Evolutionary conservation across 2,797 vertebrate genomes (phyloP).

Genomic region (Malurus splendens): DNA sequence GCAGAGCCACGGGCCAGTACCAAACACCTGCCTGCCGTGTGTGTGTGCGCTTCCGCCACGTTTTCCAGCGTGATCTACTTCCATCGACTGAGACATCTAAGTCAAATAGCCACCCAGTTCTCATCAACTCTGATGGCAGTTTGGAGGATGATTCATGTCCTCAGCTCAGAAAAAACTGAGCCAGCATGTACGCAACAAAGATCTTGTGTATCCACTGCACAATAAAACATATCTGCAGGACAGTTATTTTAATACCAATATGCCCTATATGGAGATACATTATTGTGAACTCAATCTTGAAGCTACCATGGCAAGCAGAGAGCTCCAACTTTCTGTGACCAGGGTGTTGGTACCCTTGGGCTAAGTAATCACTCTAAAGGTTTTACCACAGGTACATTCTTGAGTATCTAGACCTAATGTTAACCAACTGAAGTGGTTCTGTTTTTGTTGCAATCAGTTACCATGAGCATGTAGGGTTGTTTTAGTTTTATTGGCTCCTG

Average conservation of each 20-base stretch:
- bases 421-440: background rate
- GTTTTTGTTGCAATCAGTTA: background rate
- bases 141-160: background rate
- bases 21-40: fast-evolving
- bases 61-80: background rate
- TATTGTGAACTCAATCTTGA: background rate
- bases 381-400: background rate
- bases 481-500: background rate
- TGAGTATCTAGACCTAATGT: background rate
- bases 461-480: background rate
- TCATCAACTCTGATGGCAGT: background rate
- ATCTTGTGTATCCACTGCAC: background rate
- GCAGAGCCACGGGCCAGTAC: background rate
- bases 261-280: background rate
- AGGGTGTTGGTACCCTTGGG: background rate
- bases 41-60: background rate
- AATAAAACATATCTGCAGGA: slow-evolving; percentile 11
- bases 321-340: background rate
- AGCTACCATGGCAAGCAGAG: background rate
- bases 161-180: slow-evolving; percentile 38
- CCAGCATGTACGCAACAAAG: background rate
- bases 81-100: background rate
- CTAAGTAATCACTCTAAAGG: background rate
- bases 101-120: background rate
- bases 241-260: slow-evolving; percentile 21